Conservation (phyloP, 2,888 invertebrate genomes). For the Vandiemenella viatica region DNA sequence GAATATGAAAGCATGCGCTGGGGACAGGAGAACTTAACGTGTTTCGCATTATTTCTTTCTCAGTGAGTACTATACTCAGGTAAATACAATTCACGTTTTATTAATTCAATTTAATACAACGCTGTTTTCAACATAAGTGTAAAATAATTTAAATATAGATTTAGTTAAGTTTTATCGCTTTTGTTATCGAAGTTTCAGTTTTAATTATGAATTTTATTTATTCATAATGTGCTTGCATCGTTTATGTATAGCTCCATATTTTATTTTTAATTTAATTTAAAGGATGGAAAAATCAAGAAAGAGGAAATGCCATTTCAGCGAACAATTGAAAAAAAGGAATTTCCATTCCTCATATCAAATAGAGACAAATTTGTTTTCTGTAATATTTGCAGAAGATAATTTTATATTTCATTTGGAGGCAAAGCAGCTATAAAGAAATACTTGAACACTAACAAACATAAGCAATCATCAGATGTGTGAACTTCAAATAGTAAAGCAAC, state of each 20-base stretch:
- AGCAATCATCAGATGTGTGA: conserved; percentile 1
- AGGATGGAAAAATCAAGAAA: background rate
- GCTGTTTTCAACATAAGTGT: background rate
- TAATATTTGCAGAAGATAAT: conserved; percentile 10
- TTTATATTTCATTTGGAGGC: conserved; percentile 11
- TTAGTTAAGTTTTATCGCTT: too few relatives aligned
- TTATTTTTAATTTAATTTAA: background rate
- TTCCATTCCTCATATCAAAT: conserved; percentile 4
- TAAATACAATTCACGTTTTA: too few relatives aligned
- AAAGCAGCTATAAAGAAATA: too few relatives aligned
- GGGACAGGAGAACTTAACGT: background rate
- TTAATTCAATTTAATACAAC: background rate
- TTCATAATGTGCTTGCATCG: background rate
- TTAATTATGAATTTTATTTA: background rate
- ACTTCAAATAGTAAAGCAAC: background rate
- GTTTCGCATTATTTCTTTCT: background rate
- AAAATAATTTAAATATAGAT: too few relatives aligned
- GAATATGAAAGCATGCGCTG: too few relatives aligned
- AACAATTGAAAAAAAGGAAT: background rate
- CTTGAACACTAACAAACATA: conserved; percentile 12
- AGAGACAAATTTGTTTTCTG: conserved; percentile 8
- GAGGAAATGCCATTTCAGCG: too few relatives aligned
- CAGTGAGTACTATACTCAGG: too few relatives aligned
- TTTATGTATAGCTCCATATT: background rate
- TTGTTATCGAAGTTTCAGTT: background rate